These are phyloP conservation scores for Passer domesticus DNA, from an alignment of 2,113 vertebrate genomes.

Conservation along the genomic window DNA sequence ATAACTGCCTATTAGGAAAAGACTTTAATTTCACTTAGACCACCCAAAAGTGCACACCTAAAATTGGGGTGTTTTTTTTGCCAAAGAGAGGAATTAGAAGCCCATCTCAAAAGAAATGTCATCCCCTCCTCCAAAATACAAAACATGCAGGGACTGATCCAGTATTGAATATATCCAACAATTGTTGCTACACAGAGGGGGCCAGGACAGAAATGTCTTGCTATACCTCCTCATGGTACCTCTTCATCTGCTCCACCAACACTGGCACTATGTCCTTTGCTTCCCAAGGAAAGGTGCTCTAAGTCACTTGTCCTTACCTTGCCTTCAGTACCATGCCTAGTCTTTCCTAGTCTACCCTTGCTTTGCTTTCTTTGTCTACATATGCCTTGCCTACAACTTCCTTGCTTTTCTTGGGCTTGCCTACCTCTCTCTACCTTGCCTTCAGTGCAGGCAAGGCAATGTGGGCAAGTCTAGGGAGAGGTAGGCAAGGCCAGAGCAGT, in stretches of 20 bases:
- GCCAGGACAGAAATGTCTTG: not conserved
- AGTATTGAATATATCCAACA: not conserved
- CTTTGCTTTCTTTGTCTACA: too few relatives aligned
- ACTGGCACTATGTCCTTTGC: not conserved
- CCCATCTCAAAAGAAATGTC: not conserved
- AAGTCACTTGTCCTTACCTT: not conserved
- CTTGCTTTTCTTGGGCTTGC: too few relatives aligned
- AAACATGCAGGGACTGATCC: not conserved
- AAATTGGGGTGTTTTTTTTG: not conserved
- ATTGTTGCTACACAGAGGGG: not conserved
- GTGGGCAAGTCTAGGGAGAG: not conserved
- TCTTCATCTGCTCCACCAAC: not conserved
- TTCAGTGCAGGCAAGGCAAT: not conserved
- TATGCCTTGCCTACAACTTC: too few relatives aligned
- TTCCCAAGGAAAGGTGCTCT: not conserved
- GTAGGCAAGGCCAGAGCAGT: not conserved
- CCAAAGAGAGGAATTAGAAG: not conserved
- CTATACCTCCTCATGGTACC: not conserved
- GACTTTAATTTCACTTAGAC: not conserved
- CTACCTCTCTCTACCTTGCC: too few relatives aligned
- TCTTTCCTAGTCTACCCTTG: not conserved
- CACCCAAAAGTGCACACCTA: not conserved
- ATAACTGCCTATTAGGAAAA: not conserved
- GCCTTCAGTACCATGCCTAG: not conserved
- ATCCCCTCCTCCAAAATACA: not conserved